These are phyloP conservation scores for Quadroppia sp. DNA, from an alignment of 2,888 invertebrate genomes.

Conservation along the genomic window DNA sequence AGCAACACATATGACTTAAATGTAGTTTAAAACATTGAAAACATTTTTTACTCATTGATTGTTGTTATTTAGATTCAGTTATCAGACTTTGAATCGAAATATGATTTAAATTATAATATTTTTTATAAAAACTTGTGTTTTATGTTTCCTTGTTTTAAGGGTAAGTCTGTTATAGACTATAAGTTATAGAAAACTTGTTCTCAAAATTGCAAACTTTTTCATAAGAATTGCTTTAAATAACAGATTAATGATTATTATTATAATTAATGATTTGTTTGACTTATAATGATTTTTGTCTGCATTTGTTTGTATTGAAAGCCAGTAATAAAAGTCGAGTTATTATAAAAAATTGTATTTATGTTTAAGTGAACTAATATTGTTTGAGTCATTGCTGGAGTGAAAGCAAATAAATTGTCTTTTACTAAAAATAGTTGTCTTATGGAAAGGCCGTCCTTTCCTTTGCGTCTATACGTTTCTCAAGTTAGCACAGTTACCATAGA, in stretches of 20 bases:
- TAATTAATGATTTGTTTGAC: not conserved
- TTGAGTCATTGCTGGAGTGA: not conserved
- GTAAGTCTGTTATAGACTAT: not conserved
- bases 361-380: not conserved
- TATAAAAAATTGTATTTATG: not conserved
- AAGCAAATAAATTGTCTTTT: constrained; percentile 35
- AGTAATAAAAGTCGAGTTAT: not conserved
- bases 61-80: not conserved
- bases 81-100: not conserved
- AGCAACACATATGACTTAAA: not conserved
- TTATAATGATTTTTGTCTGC: not conserved
- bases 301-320: not conserved
- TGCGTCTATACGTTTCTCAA: constrained; percentile 10
- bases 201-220: not conserved
- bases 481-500: not conserved
- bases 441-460: constrained; percentile 24
- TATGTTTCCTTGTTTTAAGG: not conserved
- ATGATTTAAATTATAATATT: not conserved
- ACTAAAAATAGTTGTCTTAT: constrained; percentile 18
- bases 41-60: not conserved
- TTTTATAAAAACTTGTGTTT: not conserved
- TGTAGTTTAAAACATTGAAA: not conserved
- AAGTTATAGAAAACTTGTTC: too few relatives aligned
- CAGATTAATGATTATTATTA: not conserved
- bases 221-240: not conserved